phyloP scores from a whole-genome alignment of 2,113 vertebrate genomes.

The Apodemus sylvaticus region DNA sequence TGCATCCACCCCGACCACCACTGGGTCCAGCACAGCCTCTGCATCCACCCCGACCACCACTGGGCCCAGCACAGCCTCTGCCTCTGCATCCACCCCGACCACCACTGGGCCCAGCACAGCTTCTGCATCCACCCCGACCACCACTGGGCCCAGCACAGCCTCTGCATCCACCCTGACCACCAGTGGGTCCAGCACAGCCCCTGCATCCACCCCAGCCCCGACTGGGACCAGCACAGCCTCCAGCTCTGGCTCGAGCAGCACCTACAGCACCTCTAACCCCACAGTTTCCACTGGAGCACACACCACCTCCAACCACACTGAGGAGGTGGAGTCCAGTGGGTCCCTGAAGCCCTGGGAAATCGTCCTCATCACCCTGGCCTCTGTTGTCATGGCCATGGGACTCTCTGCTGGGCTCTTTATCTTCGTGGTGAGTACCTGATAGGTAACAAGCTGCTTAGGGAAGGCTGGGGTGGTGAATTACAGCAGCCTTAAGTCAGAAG shows the following conservation, averaged over 20 bases:
- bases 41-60: accelerated
- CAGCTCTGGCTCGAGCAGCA: not conserved
- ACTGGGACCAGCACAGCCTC: not conserved
- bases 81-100: accelerated
- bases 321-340: not conserved
- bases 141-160: not conserved
- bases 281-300: not conserved
- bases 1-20: accelerated
- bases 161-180: accelerated
- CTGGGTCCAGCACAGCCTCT: not conserved
- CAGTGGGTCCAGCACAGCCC: accelerated
- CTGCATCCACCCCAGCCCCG: not conserved
- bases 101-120: accelerated
- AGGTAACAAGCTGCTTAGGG: not conserved
- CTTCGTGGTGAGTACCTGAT: constrained; percentile 52
- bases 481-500: not conserved
- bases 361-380: constrained; percentile 57
- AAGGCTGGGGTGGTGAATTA: not conserved
- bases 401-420: constrained; percentile 52
- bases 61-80: accelerated
- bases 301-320: not conserved
- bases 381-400: not conserved
- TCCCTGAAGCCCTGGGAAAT: constrained; percentile 63
- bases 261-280: not conserved
- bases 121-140: accelerated